Evolutionary conservation across 2,888 invertebrate species (phyloP), one percentile per base, ranked within the genome.

Genomic region (Parascotia fuliginaria): DNA sequence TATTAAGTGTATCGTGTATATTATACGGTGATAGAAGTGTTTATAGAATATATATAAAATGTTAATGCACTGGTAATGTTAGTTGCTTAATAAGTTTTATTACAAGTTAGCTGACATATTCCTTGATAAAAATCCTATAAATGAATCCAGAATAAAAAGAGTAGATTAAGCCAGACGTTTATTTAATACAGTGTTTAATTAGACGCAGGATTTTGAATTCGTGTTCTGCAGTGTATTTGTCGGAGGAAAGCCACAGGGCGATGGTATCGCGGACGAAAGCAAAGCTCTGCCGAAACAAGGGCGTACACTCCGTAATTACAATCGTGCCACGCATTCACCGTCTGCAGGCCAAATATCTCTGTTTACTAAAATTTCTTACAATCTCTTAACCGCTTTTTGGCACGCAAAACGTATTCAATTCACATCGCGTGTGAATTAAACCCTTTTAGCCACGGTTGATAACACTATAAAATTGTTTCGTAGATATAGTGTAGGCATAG

Each of bases 401-500:
- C 91, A 90, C 88, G 90, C 91, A 73, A 89, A 85, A 79, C 70
- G 65, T 78, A 76, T 70, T 56, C 60, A 58, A 69, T 82, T 82
- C 71, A 70, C 73, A 78, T 87, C 75, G 89, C 89, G 86, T 89
- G 90, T 79, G 79, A 81, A 81, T 83, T 77, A 69, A 75, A 79
- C 80, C 77, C 77, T 81, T 83, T 83, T 81, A 79, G 81, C 73
- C 70, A 77, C 74, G 82, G 80, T 80, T 76, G 73, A 80, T 82
- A 79, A 71, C 56, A 46, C 60, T 61, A 69, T 68, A 70, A 81
- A 75, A 73, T 75, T 75, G 67, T 70, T 76, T 60, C 62, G 58
- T 64, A 61, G 60, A 72, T 72, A 65, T 75, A 69, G 66, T 70
- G 55, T 70, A 61, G 54, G 52, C 55, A 65, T 68, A 63, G 66